Conservation (phyloP, 2,888 invertebrate genomes). For the Carterocephalus palaemon region DNA sequence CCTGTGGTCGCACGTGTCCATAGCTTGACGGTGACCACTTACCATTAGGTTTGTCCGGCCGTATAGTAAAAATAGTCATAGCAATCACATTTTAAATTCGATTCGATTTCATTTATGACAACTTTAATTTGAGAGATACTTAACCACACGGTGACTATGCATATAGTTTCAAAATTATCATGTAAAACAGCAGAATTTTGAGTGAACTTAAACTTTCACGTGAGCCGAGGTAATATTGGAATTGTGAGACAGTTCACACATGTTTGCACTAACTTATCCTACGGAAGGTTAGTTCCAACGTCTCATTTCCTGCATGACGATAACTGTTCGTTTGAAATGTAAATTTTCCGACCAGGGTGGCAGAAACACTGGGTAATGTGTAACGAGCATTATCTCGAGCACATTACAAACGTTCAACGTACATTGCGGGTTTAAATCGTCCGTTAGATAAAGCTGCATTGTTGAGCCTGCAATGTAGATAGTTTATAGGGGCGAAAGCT, state of each 20-base stretch:
- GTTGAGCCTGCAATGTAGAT: constrained; percentile 20
- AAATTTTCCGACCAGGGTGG: constrained; percentile 19
- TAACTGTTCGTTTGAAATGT: constrained; percentile 27
- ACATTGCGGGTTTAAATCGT: constrained; percentile 16
- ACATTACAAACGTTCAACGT: constrained; percentile 13
- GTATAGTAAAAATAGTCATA: too few relatives aligned
- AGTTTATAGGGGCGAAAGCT: constrained; percentile 18
- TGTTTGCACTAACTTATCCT: constrained; percentile 22
- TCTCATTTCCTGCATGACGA: constrained; percentile 26
- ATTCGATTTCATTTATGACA: too few relatives aligned
- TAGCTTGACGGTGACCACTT: too few relatives aligned
- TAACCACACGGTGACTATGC: too few relatives aligned
- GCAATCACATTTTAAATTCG: too few relatives aligned
- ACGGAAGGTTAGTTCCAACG: constrained; percentile 24
- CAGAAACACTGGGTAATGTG: constrained; percentile 14
- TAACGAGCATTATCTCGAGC: constrained; percentile 9
- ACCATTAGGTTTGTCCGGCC: too few relatives aligned
- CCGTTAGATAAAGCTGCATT: constrained; percentile 12
- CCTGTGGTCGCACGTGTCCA: too few relatives aligned
- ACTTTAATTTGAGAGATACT: too few relatives aligned
- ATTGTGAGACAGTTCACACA: constrained; percentile 15
- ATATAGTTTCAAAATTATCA: too few relatives aligned
- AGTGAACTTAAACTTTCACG: constrained; percentile 10
- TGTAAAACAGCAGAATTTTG: neutral
- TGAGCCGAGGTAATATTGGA: constrained; percentile 12